Evolutionary conservation across 2,113 vertebrate species (phyloP), one percentile per base, ranked within the genome.

Genomic region (Bettongia penicillata): DNA sequence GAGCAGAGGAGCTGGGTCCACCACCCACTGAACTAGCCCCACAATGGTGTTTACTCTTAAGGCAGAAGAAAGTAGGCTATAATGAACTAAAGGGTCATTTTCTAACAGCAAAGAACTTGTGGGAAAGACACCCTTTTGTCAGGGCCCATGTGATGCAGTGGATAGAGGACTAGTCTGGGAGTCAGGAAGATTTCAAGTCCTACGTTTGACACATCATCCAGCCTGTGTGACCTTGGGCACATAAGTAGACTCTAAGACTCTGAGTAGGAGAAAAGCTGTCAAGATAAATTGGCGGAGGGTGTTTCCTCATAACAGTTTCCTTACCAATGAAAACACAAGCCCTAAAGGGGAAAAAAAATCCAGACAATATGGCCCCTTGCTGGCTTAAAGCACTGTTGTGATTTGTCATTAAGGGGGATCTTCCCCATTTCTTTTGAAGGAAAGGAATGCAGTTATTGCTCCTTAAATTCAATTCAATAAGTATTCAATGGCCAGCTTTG

Each of bases 81-180:
- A 91, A 95, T 93, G 97, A 93, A 48, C 48, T 50, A 94, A 37
- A 90, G 96, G 95, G 31, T 92, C 3, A 92, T 90, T 94, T 94
- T 96, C 77, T 96, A 53, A 8, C 91, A 91, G 37, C 48, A 94
- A n/a, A 92, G 68, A 90, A 92, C 92, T 91, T 61, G 26, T 90
- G 51, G 50, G 95, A 97, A 93, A 91, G 51, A 48, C 91, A 61
- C 94, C 55, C 48, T 96, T 94, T 94, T 47, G 48, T 93, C 90
- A 43, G n/a, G n/a, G n/a, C 19, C 37, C 2, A 14, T 77, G 61
- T 77, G 31, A 77, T 19, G 14, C 10, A 77, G 37, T n/a, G 61
- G 12, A 16, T n/a, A 77, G 37, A 77, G 61, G 37, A 14, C 37
- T 77, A 16, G 37, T 77, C 31, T n/a, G 61, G 61, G 14, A 77